A percentile compares a stretch with the other conserved stretches of the same genome.
phyloP scores from a whole-genome alignment of 2,113 vertebrate species.

The Bungarus multicinctus region DNA sequence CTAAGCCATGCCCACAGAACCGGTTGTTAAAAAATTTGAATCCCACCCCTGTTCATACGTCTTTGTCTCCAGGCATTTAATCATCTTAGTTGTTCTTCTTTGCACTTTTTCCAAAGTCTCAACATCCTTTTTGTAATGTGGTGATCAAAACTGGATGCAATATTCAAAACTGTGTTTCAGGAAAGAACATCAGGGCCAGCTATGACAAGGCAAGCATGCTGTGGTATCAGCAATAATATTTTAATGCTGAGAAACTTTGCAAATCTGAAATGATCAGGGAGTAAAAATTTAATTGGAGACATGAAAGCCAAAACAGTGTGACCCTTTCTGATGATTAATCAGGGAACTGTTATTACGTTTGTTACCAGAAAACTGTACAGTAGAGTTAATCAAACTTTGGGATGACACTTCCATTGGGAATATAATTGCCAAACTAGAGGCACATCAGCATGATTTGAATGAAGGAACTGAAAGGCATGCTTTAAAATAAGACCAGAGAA shows the following conservation, averaged over 20 bases:
- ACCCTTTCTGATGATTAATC: neutral
- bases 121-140: too few relatives aligned
- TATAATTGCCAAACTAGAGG: neutral
- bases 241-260: neutral
- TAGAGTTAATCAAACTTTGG: neutral
- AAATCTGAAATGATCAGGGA: neutral
- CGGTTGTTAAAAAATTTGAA: too few relatives aligned
- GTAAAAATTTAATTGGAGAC: neutral
- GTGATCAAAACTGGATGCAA: too few relatives aligned
- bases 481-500: neutral
- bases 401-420: neutral
- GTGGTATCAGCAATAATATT: neutral
- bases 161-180: neutral
- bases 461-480: neutral
- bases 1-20: too few relatives aligned
- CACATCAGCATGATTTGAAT: neutral
- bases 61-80: too few relatives aligned
- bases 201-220: neutral
- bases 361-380: neutral
- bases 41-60: too few relatives aligned
- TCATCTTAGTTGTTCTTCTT: too few relatives aligned
- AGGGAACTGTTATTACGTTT: neutral
- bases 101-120: too few relatives aligned
- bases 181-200: neutral
- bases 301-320: neutral